These are phyloP conservation scores for Tethya wilhelma DNA, from an alignment of 37 sponge, comb jelly and placozoan genomes.

Conservation along the genomic window DNA sequence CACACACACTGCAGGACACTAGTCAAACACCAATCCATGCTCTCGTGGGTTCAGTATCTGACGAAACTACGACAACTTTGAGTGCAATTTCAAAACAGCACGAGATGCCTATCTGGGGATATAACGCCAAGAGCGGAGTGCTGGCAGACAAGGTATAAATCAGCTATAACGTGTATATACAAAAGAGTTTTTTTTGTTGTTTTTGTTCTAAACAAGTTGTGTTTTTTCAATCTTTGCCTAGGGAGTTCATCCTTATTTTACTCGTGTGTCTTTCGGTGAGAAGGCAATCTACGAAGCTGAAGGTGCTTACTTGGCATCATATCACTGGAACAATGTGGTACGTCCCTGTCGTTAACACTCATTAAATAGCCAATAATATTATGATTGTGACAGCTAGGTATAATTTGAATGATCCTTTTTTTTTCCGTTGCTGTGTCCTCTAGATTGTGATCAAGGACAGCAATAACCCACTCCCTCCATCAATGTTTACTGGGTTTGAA, in stretches of 20 bases:
- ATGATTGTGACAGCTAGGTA: too few relatives aligned
- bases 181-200: not conserved
- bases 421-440: not conserved
- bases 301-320: slow-evolving; percentile 3
- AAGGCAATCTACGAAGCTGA: slow-evolving; percentile 21
- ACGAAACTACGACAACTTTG: slow-evolving; percentile 22
- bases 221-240: too few relatives aligned
- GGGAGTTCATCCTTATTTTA: slow-evolving; percentile 35
- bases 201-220: too few relatives aligned
- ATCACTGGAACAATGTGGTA: slow-evolving; percentile 51
- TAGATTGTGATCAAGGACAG: slow-evolving; percentile 44
- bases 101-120: slow-evolving; percentile 36
- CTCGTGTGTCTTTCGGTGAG: slow-evolving; percentile 24
- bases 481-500: slow-evolving; percentile 44
- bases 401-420: too few relatives aligned
- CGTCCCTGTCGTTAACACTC: not conserved
- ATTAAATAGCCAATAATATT: not conserved
- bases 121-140: slow-evolving; percentile 2
- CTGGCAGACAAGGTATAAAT: slow-evolving; percentile 17
- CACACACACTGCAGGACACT: slow-evolving; percentile 1
- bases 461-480: slow-evolving; percentile 19
- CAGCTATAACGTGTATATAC: not conserved
- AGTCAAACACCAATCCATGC: not conserved
- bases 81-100: slow-evolving; percentile 31
- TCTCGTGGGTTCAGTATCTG: slow-evolving; percentile 23